These are phyloP conservation scores for Tenebrio molitor DNA, from an alignment of 1,140 invertebrate species.

Conservation along the genomic window DNA sequence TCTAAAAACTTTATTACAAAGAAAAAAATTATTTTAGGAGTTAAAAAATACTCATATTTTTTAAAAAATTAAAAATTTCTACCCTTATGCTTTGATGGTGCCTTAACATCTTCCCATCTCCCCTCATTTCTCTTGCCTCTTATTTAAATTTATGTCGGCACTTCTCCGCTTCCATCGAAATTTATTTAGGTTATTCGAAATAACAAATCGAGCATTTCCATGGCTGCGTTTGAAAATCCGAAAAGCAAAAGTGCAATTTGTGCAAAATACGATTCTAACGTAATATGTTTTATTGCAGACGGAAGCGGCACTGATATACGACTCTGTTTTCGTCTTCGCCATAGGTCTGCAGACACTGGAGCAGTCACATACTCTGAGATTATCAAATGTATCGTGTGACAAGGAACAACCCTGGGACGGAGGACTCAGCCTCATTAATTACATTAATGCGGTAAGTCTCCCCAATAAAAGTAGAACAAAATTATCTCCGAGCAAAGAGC, in stretches of 20 bases:
- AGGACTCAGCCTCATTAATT: slow-evolving; percentile 85
- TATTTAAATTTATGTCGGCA: slow-evolving; percentile 32
- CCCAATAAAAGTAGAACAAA: no score
- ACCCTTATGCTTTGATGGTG: no score
- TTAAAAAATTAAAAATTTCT: no score
- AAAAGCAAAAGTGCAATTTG: slow-evolving; percentile 31
- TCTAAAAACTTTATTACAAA: no score
- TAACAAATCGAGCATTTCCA: slow-evolving; percentile 3
- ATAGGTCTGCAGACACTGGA: slow-evolving; percentile 78
- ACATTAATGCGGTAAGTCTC: slow-evolving; percentile 81
- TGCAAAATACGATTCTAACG: slow-evolving; percentile 19
- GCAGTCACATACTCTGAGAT: slow-evolving; percentile 74
- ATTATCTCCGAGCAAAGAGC: no score
- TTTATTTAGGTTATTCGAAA: slow-evolving; percentile 8
- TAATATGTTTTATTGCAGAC: slow-evolving; percentile 70
- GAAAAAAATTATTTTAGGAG: no score
- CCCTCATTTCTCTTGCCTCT: background rate
- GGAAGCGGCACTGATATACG: slow-evolving; percentile 84
- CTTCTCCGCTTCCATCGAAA: slow-evolving; percentile 7
- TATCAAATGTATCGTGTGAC: slow-evolving; percentile 80
- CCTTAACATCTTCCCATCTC: background rate
- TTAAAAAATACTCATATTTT: no score
- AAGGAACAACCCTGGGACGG: slow-evolving; percentile 82
- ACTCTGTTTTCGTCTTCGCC: slow-evolving; percentile 83
- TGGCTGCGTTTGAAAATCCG: background rate